Conservation (phyloP, 2,888 invertebrate genomes). For the Zhuqinia jingwanae region DNA sequence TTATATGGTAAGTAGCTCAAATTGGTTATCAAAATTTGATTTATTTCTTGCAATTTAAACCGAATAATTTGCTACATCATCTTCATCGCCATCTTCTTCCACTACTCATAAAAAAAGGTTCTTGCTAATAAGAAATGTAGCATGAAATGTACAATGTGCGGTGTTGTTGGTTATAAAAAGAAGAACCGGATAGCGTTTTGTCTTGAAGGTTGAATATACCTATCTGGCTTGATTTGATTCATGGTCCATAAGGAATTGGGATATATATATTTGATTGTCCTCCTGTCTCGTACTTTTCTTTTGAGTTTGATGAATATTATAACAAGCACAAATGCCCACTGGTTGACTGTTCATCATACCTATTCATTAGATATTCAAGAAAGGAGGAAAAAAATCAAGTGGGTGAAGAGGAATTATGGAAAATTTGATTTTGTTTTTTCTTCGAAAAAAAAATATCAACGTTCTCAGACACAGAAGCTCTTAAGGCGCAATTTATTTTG, state of each 20-base stretch:
- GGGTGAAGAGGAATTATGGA: slow-evolving; percentile 20
- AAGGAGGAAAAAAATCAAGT: slow-evolving; percentile 5
- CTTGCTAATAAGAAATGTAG: slow-evolving; percentile 26
- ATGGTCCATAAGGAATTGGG: slow-evolving; percentile 24
- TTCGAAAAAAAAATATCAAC: neutral
- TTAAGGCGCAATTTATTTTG: neutral
- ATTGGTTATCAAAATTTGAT: slow-evolving; percentile 56
- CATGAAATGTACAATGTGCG: slow-evolving; percentile 15
- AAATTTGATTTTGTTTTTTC: neutral
- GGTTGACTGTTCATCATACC: neutral
- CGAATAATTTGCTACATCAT: slow-evolving; percentile 21
- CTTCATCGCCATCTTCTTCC: neutral
- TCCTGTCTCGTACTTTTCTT: no score
- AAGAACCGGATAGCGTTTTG: slow-evolving; percentile 20
- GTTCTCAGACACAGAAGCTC: neutral
- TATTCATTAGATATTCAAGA: slow-evolving; percentile 21
- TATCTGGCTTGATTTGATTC: neutral
- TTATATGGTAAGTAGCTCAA: slow-evolving; percentile 37
- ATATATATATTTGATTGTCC: neutral
- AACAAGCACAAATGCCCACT: neutral
- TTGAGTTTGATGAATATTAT: neutral
- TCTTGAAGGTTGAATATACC: neutral
- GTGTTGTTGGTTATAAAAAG: slow-evolving; percentile 31
- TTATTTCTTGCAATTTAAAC: slow-evolving; percentile 56
- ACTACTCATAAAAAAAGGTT: neutral